Percentiles rank a stretch among this genome's conserved stretches.
These are phyloP conservation scores for Epinephelus moara DNA, from an alignment of 2,113 vertebrate genomes.

Conservation along the genomic window DNA sequence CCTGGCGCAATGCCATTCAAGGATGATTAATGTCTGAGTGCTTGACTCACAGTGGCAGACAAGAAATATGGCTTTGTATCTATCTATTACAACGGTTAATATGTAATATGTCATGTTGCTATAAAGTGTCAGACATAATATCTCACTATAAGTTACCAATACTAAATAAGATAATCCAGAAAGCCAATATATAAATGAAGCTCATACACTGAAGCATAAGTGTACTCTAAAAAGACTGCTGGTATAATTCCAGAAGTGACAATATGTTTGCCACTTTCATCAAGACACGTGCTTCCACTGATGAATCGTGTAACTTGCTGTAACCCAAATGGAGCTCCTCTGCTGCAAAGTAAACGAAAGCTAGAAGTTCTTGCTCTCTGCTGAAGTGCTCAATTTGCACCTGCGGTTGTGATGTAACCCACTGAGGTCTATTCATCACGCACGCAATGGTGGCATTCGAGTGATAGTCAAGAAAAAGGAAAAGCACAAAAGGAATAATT, in stretches of 20 bases:
- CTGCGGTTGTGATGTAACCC: slow-evolving; percentile 43
- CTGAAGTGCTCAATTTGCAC: slow-evolving; percentile 43
- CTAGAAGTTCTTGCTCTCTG: slow-evolving; percentile 13
- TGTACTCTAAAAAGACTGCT: neutral
- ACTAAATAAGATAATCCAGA: neutral
- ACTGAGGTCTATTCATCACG: slow-evolving; percentile 53
- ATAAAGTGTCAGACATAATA: neutral
- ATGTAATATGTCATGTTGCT: slow-evolving; percentile 1
- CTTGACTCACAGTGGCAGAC: neutral
- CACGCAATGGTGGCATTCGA: slow-evolving; percentile 5
- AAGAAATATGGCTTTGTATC: neutral
- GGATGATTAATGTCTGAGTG: slow-evolving; percentile 55
- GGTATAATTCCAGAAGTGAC: neutral
- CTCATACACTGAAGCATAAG: neutral
- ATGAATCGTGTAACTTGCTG: slow-evolving; percentile 41
- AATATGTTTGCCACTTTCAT: neutral
- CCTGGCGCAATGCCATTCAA: slow-evolving; percentile 55
- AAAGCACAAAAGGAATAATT: slow-evolving; percentile 38
- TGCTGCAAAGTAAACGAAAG: slow-evolving; percentile 28
- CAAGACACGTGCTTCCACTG: neutral
- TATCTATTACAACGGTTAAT: neutral
- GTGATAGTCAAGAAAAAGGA: slow-evolving; percentile 23
- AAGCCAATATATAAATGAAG: neutral
- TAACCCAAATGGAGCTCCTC: slow-evolving; percentile 30
- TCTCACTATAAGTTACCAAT: neutral